Evolutionary conservation across 2,113 vertebrate genomes (phyloP), one percentile per base, ranked within the genome.

Genomic region (Clarias gariepinus): DNA sequence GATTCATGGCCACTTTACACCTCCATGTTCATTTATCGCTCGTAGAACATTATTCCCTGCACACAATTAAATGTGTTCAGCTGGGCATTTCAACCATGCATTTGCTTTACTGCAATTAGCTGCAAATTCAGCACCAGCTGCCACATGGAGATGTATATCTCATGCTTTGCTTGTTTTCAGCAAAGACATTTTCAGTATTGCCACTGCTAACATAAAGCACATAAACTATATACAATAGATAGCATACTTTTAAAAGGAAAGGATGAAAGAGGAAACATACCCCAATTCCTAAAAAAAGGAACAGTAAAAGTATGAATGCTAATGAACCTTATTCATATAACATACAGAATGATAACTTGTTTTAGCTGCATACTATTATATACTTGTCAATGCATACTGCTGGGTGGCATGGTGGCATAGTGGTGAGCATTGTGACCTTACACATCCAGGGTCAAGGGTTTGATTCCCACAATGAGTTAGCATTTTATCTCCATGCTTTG

Each of bases 121-220:
- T 88, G 87, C 87, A 63, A 88, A 25, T 81, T 87, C 85, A 88
- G 83, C 57, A 79, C 73, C 76, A 88, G 85, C 74, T 87, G 87
- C 66, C 36, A 82, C 18, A 77, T 64, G 78, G 30, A 87, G 82
- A 52, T 74, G 41, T 76, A 84, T 86, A 58, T 52, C 73, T 71
- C 73, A 28, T 82, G 53, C 52, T 68, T 76, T 36, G 55, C 47
- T n/a, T 33, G 21, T 25, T 33, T 73, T 76, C 36, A 63, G 47
- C 53, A 73, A n/a, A 66, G 41, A 60, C 60, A 73, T 57, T 69
- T 80, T 85, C 30, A 85, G n/a, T 25, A 69, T 85, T 5, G 57
- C 47, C 33, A 23, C 2, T 76, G 78, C 63, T 78, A 89, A 84
- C 83, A 84, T 64, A 57, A 7, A 55, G 73, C 68, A 55, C 18